A percentile compares a stretch with the other conserved stretches of the same genome.
phyloP scores from a whole-genome alignment of 2,888 invertebrate species.

The Pollenia griseotomentosa region DNA sequence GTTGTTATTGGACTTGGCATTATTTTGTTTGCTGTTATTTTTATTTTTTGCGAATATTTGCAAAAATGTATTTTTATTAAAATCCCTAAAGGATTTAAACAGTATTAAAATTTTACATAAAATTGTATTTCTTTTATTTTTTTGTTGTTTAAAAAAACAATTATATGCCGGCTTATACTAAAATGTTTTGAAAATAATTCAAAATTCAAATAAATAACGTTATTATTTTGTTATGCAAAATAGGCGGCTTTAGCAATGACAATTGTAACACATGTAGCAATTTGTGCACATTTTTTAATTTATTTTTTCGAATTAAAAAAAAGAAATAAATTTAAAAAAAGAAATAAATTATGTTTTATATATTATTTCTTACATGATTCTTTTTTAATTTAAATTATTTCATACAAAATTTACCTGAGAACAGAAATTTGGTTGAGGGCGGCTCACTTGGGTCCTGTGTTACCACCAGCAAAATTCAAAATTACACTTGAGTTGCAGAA shows the following conservation, averaged over 20 bases:
- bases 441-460: no score
- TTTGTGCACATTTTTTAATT: conserved; percentile 30
- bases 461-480: no score
- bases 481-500: no score
- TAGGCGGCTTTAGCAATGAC: conserved; percentile 41
- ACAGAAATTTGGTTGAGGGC: no score
- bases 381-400: neutral
- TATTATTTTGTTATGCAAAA: conserved; percentile 41
- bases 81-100: conserved; percentile 69
- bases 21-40: neutral
- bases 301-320: conserved; percentile 31
- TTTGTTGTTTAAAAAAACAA: conserved; percentile 8
- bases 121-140: conserved; percentile 24
- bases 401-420: no score
- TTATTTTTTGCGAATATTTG: conserved; percentile 22
- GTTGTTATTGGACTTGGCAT: conserved; percentile 10
- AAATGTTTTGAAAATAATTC: conserved; percentile 40
- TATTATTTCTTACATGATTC: neutral
- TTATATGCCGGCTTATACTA: conserved; percentile 16
- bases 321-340: no score
- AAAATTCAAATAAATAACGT: conserved; percentile 42
- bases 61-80: conserved; percentile 51
- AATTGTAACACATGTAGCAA: conserved; percentile 40
- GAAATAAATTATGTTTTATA: neutral
- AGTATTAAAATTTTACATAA: conserved; percentile 61